Percentiles rank a stretch among this genome's conserved stretches.
Conservation (phyloP, 2,113 vertebrate species). For the Vimba vimba region DNA sequence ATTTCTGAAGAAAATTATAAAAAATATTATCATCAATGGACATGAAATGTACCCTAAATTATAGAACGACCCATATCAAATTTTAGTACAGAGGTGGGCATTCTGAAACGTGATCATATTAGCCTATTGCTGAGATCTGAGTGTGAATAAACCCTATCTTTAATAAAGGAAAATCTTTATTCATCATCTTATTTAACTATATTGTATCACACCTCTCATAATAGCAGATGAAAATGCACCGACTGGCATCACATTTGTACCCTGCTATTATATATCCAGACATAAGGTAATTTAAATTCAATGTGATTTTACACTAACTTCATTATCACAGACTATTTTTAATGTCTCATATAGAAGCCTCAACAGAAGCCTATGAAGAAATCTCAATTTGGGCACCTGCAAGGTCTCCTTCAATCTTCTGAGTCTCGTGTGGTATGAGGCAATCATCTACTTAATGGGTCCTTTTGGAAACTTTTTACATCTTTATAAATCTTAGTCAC, state of each 20-base stretch:
- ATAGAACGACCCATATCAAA: too few species aligned
- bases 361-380: neutral
- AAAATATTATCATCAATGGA: too few species aligned
- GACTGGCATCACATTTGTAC: conserved; percentile 39
- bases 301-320: conserved; percentile 36
- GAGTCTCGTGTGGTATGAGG: neutral
- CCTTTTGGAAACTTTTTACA: neutral
- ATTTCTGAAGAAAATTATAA: too few species aligned
- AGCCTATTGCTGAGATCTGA: neutral
- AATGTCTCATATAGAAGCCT: conserved; percentile 1
- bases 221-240: conserved; percentile 37
- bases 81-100: too few species aligned
- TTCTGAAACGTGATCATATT: neutral
- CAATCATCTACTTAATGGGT: neutral
- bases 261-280: conserved; percentile 45
- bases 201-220: conserved; percentile 40
- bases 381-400: neutral
- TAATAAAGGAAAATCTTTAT: neutral
- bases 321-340: conserved; percentile 44
- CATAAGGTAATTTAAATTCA: conserved; percentile 31
- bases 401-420: neutral
- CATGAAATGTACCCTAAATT: too few species aligned
- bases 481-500: neutral
- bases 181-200: conserved; percentile 12
- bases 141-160: neutral